phyloP scores from a whole-genome alignment of 2,797 vertebrate genomes.

The Gambelia wislizenii region DNA sequence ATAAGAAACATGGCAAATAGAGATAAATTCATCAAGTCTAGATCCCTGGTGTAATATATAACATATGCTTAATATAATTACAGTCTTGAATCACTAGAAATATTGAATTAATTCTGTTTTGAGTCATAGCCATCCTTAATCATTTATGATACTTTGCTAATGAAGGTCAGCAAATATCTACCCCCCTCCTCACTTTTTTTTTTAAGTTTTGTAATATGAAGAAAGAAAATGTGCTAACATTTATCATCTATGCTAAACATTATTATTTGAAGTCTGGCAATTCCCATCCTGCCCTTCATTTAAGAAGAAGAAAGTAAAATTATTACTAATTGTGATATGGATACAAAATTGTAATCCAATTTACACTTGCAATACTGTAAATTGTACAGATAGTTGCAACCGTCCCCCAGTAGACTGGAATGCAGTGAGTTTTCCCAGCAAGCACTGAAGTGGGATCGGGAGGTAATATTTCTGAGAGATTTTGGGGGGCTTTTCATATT shows the following conservation, averaged over 20 bases:
- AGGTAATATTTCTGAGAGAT: neutral
- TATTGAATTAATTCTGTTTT: slow-evolving; percentile 45
- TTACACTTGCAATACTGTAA: neutral
- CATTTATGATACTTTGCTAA: slow-evolving; percentile 32
- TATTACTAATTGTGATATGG: neutral
- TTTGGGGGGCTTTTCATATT: too few relatives aligned
- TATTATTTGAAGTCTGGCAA: neutral
- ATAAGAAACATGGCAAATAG: slow-evolving; percentile 40
- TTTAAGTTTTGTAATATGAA: neutral
- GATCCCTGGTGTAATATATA: slow-evolving; percentile 41
- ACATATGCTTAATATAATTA: slow-evolving; percentile 46
- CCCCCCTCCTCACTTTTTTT: neutral
- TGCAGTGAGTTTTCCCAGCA: neutral
- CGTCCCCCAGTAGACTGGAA: neutral
- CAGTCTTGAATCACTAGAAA: slow-evolving; percentile 29
- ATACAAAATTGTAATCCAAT: slow-evolving; percentile 11
- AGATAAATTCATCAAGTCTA: slow-evolving; percentile 46
- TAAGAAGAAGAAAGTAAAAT: neutral
- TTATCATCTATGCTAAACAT: neutral
- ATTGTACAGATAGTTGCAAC: neutral
- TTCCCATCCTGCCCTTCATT: neutral
- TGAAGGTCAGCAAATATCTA: slow-evolving; percentile 36
- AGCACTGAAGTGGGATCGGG: neutral
- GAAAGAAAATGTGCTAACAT: slow-evolving; percentile 5
- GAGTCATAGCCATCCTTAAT: slow-evolving; percentile 32